Evolutionary conservation across 1,140 invertebrate species (phyloP).

Genomic region (Sycophila sp.): DNA sequence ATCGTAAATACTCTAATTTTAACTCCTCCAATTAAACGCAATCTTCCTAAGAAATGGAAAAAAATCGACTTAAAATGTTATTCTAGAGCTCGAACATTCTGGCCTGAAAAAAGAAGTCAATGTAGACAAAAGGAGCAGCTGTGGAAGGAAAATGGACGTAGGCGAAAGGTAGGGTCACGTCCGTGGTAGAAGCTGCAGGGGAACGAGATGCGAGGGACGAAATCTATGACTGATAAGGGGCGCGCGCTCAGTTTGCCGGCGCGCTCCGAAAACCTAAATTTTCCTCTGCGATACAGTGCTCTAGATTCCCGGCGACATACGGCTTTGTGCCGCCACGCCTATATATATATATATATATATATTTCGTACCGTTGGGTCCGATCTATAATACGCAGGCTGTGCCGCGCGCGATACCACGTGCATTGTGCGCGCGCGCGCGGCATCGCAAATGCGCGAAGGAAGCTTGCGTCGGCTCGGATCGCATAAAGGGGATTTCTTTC

Average conservation of each 20-base stretch:
- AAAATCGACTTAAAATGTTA: no score
- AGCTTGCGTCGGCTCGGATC: not conserved
- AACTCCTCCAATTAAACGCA: no score
- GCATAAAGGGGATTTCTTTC: not conserved
- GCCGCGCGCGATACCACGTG: not conserved
- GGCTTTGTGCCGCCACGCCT: not conserved
- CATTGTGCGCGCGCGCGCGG: constrained; percentile 14
- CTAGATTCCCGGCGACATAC: constrained; percentile 22
- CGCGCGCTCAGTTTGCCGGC: constrained; percentile 20
- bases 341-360: not conserved
- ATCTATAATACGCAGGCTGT: not conserved
- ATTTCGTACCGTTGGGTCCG: not conserved
- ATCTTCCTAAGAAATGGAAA: no score
- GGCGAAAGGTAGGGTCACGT: no score
- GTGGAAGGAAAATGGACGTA: no score
- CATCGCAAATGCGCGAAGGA: constrained; percentile 26
- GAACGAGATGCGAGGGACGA: not conserved
- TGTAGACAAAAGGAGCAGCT: no score
- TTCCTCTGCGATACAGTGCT: constrained; percentile 30
- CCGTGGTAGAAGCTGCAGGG: no score
- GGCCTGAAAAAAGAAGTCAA: no score
- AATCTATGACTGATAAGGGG: not conserved
- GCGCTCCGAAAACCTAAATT: constrained; percentile 39
- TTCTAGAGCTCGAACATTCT: no score
- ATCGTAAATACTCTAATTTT: no score